phyloP scores from a whole-genome alignment of 2,888 invertebrate genomes.

The Epistrophe grossulariae region DNA sequence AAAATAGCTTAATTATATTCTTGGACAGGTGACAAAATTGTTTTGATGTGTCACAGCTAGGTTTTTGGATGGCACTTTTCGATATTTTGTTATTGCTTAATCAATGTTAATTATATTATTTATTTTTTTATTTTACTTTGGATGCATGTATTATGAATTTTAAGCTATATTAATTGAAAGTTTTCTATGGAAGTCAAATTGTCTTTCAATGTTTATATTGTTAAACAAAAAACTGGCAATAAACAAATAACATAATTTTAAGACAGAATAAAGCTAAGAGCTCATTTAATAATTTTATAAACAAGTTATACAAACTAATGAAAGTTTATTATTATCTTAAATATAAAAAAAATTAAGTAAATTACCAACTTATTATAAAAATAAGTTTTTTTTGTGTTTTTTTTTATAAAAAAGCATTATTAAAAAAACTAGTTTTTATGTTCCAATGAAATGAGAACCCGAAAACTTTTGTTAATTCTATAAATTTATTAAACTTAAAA shows the following conservation, averaged over 20 bases:
- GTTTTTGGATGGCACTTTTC: not conserved
- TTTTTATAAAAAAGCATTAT: too few relatives aligned
- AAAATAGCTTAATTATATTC: conserved; percentile 20
- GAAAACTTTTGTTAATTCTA: too few relatives aligned
- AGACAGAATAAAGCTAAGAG: not conserved
- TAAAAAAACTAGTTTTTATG: too few relatives aligned
- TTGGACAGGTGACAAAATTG: conserved; percentile 30
- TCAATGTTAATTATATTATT: conserved; percentile 19
- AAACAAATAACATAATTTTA: not conserved
- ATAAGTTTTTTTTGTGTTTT: too few relatives aligned
- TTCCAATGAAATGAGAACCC: too few relatives aligned
- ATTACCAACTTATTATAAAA: too few relatives aligned
- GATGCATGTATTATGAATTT: not conserved
- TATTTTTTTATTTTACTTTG: not conserved
- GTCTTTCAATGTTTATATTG: not conserved
- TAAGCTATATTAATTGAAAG: not conserved
- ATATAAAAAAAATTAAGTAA: too few relatives aligned
- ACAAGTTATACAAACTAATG: too few relatives aligned
- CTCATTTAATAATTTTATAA: too few relatives aligned
- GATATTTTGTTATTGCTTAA: conserved; percentile 12
- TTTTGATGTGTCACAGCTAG: conserved; percentile 27
- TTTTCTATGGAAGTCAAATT: conserved; percentile 14
- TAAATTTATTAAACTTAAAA: too few relatives aligned
- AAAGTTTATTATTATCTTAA: too few relatives aligned
- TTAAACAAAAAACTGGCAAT: not conserved